Conservation (phyloP, 2,113 vertebrate species). For the Toxotes jaculatrix region DNA sequence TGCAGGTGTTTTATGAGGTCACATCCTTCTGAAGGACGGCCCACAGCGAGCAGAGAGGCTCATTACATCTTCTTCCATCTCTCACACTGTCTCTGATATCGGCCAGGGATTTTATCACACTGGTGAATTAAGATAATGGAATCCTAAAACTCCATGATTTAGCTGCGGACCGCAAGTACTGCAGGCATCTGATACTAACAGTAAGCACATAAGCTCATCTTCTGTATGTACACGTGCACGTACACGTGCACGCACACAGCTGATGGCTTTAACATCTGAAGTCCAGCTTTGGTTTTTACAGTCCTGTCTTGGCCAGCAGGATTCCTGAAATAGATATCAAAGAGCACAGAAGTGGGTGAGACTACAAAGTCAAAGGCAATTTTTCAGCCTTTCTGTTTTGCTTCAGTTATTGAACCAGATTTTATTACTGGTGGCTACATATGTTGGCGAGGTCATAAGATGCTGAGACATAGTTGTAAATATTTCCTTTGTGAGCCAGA, state of each 20-base stretch:
- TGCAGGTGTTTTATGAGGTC: conserved; percentile 38
- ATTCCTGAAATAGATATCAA: conserved; percentile 80
- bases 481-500: conserved; percentile 12
- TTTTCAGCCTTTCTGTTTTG: conserved; percentile 59
- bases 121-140: conserved; percentile 68
- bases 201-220: conserved; percentile 29
- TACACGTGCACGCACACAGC: conserved; percentile 27
- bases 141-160: conserved; percentile 47
- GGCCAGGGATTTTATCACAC: conserved; percentile 56
- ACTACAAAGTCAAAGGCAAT: conserved; percentile 73
- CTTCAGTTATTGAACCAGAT: conserved; percentile 67
- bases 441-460: conserved; percentile 25
- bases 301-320: conserved; percentile 59
- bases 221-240: conserved; percentile 8
- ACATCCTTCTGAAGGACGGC: conserved; percentile 12
- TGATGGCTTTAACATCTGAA: conserved; percentile 83
- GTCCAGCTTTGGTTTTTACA: conserved; percentile 69
- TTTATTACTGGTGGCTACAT: conserved; percentile 54
- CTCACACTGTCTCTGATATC: conserved; percentile 24
- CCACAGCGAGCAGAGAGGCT: conserved; percentile 29
- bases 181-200: conserved; percentile 47
- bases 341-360: conserved; percentile 54
- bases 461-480: conserved; percentile 28
- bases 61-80: conserved; percentile 63
- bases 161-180: conserved; percentile 31